Percentiles rank a stretch among this genome's conserved stretches.
Conservation (phyloP, 2,888 invertebrate species). For the Plebejus melissa region DNA sequence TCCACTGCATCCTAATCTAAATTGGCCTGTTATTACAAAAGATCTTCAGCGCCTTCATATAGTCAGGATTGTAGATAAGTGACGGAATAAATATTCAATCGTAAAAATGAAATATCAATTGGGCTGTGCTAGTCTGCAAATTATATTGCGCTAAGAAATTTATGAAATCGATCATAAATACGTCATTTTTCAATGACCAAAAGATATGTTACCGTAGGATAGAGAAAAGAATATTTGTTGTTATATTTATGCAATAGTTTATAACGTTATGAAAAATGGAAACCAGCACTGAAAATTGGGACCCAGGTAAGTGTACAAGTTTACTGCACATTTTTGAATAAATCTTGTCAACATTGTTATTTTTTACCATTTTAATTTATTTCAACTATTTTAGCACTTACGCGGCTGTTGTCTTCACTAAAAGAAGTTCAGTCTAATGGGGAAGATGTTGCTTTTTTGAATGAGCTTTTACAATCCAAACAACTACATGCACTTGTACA, state of each 20-base stretch:
- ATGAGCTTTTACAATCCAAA: constrained; percentile 89
- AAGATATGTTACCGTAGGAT: constrained; percentile 19
- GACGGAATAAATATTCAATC: not conserved
- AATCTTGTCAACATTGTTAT: constrained; percentile 8
- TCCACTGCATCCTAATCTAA: not conserved
- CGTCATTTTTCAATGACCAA: constrained; percentile 9
- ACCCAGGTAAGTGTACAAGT: constrained; percentile 54
- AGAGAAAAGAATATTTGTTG: not conserved
- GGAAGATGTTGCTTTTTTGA: constrained; percentile 92
- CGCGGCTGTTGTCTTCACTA: constrained; percentile 88
- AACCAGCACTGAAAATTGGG: constrained; percentile 59
- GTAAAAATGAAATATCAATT: constrained; percentile 14
- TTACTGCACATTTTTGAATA: not conserved
- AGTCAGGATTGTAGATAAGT: not conserved
- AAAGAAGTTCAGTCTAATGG: constrained; percentile 90
- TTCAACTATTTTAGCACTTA: constrained; percentile 81
- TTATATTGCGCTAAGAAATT: constrained; percentile 17
- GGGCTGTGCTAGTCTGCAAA: constrained; percentile 2
- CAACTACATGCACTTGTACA: constrained; percentile 93
- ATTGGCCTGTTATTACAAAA: not conserved
- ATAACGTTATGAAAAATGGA: constrained; percentile 35
- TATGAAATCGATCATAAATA: constrained; percentile 24
- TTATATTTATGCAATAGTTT: constrained; percentile 19
- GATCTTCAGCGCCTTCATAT: not conserved
- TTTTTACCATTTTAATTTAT: constrained; percentile 5